phyloP scores from a whole-genome alignment of 2,113 vertebrate species.

The Hippotragus niger region DNA sequence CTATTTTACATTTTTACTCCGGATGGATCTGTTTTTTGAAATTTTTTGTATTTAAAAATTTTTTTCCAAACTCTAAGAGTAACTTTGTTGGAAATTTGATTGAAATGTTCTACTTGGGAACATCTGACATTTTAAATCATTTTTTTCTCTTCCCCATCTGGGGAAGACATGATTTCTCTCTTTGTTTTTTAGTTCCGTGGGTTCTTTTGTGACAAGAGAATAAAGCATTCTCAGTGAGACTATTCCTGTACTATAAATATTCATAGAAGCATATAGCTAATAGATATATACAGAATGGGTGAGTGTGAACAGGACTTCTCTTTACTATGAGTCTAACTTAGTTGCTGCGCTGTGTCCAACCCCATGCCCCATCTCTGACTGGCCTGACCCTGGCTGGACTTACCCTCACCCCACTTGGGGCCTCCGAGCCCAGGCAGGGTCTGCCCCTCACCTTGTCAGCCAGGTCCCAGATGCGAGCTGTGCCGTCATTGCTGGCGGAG shows the following conservation, averaged over 20 bases:
- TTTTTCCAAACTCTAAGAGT: background rate
- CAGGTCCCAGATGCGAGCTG: constrained; percentile 96
- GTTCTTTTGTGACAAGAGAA: background rate
- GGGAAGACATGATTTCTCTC: background rate
- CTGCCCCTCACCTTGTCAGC: constrained; percentile 88
- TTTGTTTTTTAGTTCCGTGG: background rate
- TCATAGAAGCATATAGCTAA: background rate
- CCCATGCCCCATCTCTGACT: background rate
- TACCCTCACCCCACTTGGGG: background rate
- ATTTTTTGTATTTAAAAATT: background rate
- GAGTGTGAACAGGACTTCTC: background rate
- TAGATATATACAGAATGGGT: background rate
- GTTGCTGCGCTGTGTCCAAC: background rate
- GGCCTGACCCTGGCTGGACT: background rate
- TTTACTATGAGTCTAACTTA: background rate
- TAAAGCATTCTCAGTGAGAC: background rate
- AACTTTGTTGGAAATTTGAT: background rate
- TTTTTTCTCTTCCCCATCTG: background rate
- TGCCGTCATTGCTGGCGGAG: constrained; percentile 95
- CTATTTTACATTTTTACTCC: constrained; percentile 24
- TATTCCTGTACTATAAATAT: background rate
- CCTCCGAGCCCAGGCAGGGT: rapidly evolving
- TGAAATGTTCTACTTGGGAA: background rate
- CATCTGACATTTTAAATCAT: background rate
- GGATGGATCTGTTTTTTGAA: background rate